Base-by-base conservation (phyloP, 2,888 invertebrate genomes). In the Acutogordius australiensis region DNA sequence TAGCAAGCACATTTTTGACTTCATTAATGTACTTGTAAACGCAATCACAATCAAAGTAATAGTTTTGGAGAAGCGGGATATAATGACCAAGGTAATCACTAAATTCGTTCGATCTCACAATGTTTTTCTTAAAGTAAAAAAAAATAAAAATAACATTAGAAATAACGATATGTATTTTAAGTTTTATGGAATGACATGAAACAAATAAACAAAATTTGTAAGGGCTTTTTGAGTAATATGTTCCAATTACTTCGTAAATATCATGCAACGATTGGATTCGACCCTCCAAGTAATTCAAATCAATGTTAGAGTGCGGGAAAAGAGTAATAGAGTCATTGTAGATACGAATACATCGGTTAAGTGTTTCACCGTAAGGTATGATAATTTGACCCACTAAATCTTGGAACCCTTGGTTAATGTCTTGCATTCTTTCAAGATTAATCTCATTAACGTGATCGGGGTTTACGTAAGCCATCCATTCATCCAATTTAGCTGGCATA, bases 21-120 rank as follows among this genome's bases (percentile, higher is more conserved):
- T 51, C 4, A 4, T 13, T 26, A n/a, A 51, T 51, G 51, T 51
- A 51, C 51, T 51, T 51, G 26, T 51, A 51, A 8, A 51, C 51
- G 51, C 51, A 51, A n/a, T 51, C 51, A 4, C 13, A 21, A 8
- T 21, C 13, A 23, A 21, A 51, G 23, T 8, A 21, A 23, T 51
- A 51, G 4, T 51, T 8, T n/a, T 13, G 4, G 18, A 23, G 23
- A 21, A 23, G 51, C 4, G 51, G n/a, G 23, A 51, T 51, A 13
- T n/a, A 4, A n/a, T 23, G 13, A 4, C 23, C 23, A 13, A 51
- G 26, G 18, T 4, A 21, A 21, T 51, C 26, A 23, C 23, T 23
- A 23, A n/a, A 51, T 51, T 23, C n/a, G 26, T 51, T 51, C 4
- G 51, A 51, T 4, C 23, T 51, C 26, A n/a, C 23, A 21, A 51